Conservation (phyloP, 2,797 vertebrate species). For the Urosaurus nigricauda region DNA sequence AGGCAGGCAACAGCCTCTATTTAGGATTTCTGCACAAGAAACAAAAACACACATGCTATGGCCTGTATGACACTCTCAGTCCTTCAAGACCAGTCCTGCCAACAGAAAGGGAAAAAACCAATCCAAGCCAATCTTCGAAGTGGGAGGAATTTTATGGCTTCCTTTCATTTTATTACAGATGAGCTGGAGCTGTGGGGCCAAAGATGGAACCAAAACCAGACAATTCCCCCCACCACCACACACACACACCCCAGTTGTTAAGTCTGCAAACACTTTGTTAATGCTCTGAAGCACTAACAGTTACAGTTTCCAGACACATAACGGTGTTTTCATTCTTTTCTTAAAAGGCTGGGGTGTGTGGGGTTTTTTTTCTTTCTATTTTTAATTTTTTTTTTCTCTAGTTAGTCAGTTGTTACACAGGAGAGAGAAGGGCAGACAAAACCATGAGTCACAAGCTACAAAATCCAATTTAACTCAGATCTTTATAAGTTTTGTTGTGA, state of each 20-base stretch:
- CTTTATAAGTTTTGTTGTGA: not conserved
- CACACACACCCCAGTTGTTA: not conserved
- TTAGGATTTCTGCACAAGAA: rapidly evolving
- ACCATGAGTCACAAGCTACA: not conserved
- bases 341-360: no score
- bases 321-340: not conserved
- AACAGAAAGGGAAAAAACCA: not conserved
- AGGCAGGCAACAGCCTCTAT: constrained; percentile 13
- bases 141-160: constrained; percentile 27
- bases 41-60: not conserved
- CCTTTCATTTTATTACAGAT: constrained; percentile 30
- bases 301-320: not conserved
- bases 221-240: not conserved
- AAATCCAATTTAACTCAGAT: not conserved
- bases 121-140: not conserved
- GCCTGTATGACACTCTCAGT: not conserved
- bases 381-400: not conserved
- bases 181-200: not conserved
- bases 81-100: constrained; percentile 26
- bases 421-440: not conserved
- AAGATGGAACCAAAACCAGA: constrained; percentile 20
- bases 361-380: not conserved
- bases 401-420: not conserved
- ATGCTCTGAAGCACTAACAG: rapidly evolving
- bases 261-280: not conserved